Evolutionary conservation across 2,797 vertebrate species (phyloP), one percentile per base, ranked within the genome.

Genomic region (Malacoraja senta): DNA sequence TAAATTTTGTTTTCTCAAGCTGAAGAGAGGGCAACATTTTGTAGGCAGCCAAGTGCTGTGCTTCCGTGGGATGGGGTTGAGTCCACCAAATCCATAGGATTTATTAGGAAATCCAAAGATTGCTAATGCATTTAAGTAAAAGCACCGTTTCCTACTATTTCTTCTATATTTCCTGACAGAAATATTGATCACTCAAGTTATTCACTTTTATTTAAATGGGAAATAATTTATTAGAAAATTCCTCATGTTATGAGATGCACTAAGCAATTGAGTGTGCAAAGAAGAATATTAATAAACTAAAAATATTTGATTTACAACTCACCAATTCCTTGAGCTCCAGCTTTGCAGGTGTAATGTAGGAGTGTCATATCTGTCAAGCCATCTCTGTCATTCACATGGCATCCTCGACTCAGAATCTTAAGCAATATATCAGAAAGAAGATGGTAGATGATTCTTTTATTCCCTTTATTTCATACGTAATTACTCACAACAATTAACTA

Each of bases 281-380:
- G 35, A 2, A 74, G 44, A 74, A 8, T 74, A 38, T 76, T 92
- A 29, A 53, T 76, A 17, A 15, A 92, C 44, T 0, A 74, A 74
- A 79, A 63, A 93, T 93, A 93, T 94, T 81, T 72, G 44, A 58
- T 3, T 35, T 74, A 80, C 17, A 65, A 96, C 98, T 97, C 93
- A 99, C 99, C 99, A 4, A 99, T 99, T 94, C 99, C 99, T 4
- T 98, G 98, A 38, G 99, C 99, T 12, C 99, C 99, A 8, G 99
- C 99, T 95, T 99, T 99, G 95, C 97, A 97, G 74, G 97, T 97
- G 61, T 99, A 99, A 95, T 99, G 99, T 91, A 99, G 94, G 21
- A 99, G 97, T 90, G 97, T 99, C 99, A 99, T 99, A 93, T 99
- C 99, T 0, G 99, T 99, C 94, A 99, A 95, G 21, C 98, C 98